Evolutionary conservation across 1,140 invertebrate genomes (phyloP), one percentile per base, ranked within the genome.

Genomic region (Lanistes nyassanus): DNA sequence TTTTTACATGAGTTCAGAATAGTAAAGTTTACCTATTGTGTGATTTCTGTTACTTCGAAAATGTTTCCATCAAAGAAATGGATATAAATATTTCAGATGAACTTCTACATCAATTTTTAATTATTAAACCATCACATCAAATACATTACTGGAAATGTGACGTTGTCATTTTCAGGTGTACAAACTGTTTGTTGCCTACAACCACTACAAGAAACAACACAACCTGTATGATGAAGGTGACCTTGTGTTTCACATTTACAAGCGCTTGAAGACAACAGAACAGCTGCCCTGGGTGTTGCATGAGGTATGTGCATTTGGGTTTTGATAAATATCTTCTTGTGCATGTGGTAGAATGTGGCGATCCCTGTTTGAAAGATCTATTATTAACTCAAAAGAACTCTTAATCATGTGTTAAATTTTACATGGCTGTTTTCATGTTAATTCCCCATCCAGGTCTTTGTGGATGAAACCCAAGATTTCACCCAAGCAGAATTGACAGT

Each of bases 381-480:
- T 13, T 13, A 53, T 23, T 53, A 23, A 53, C 23, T 53, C 23
- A 23, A 13, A 23, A 53, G 51, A 13, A 53, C 51, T 13, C 13
- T 23, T 53, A 11, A 53, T 53, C 51, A 23, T 53, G 13, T 53
- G 51, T 13, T 53, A 23, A 23, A 11, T 53, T 23, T 13, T 53
- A 11, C 23, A 53, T 23, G 13, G 51, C 23, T 13, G 51, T 53
- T 53, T 53, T 13, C 51, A 53, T 53, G 13, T 37, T 68, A 53
- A n/a, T 4, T 53, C 16, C 0, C 2, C 21, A 31, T 56, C 19
- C 53, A 72, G 70, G 56, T 88, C n/a, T 88, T 79, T 80, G 85
- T 88, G 0, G 87, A 88, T 75, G 87, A 88, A 69, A 86, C 84
- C 9, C 87, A 88, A 64, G 87, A 88, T 68, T 88, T 88, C 76